Conservation (phyloP, 2,797 vertebrate genomes). For the Buceros bicornis region DNA sequence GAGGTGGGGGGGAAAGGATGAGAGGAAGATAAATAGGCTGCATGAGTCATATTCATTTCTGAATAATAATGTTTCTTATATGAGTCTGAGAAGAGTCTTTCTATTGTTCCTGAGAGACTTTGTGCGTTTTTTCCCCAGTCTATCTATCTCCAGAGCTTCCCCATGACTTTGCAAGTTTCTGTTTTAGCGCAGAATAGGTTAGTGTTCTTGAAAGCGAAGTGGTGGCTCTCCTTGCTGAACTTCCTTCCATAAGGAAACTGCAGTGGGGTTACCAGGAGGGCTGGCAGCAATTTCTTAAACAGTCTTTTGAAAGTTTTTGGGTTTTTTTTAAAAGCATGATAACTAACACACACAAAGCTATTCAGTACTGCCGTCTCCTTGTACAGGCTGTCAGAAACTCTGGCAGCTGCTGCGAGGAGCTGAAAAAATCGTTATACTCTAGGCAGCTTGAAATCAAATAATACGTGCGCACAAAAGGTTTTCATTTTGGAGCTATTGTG, state of each 20-base stretch:
- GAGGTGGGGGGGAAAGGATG: not conserved
- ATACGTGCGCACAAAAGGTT: conserved; percentile 30
- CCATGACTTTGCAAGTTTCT: not conserved
- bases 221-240: not conserved
- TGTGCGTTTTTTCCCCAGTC: not conserved
- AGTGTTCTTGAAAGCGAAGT: not conserved
- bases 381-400: conserved; percentile 41
- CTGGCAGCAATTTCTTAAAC: conserved; percentile 44
- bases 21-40: not conserved
- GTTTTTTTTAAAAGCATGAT: not conserved
- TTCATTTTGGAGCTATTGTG: conserved; percentile 59
- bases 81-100: not conserved
- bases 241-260: conserved; percentile 48
- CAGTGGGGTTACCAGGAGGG: conserved; percentile 18
- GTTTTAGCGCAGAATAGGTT: not conserved
- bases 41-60: not conserved
- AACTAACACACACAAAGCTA: not conserved
- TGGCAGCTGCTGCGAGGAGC: conserved; percentile 37
- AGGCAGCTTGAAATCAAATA: conserved; percentile 40
- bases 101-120: conserved; percentile 17
- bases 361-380: conserved; percentile 14
- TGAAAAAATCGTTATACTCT: conserved; percentile 49
- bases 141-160: not conserved
- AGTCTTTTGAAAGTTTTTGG: not conserved
- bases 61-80: not conserved